Percentiles rank a stretch among this genome's conserved stretches.
These are phyloP conservation scores for Mionectes macconnelli DNA, from an alignment of 2,113 vertebrate species.

Conservation along the genomic window DNA sequence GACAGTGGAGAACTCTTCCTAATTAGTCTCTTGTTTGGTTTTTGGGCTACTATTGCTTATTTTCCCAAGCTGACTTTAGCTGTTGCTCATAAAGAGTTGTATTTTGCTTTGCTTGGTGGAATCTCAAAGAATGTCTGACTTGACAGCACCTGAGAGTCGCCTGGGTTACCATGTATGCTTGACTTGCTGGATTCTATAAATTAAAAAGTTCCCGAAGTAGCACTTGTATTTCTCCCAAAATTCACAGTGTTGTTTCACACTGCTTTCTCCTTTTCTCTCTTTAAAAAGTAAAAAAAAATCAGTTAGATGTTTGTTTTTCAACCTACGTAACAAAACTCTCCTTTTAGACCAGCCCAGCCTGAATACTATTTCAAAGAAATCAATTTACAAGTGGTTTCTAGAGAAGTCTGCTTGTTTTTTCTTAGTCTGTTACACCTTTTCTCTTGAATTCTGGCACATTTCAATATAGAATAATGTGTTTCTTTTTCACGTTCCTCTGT, in stretches of 20 bases:
- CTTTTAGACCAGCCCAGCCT: not conserved
- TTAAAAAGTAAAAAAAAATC: not conserved
- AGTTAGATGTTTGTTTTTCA: not conserved
- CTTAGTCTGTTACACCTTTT: not conserved
- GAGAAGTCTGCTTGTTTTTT: not conserved
- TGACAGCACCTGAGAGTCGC: rapidly evolving
- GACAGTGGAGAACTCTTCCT: not conserved
- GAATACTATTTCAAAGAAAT: not conserved
- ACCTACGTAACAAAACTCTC: not conserved
- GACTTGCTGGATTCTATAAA: not conserved
- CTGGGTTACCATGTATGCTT: not conserved
- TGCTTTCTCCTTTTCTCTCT: not conserved
- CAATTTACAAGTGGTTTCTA: not conserved
- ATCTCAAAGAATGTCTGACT: not conserved
- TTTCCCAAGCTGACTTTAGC: not conserved
- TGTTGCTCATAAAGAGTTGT: not conserved
- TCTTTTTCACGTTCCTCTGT: not conserved
- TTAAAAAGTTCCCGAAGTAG: not conserved
- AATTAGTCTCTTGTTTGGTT: not conserved
- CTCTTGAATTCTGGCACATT: not conserved
- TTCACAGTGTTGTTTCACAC: not conserved
- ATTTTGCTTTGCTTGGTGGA: not conserved
- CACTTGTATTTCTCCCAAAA: not conserved
- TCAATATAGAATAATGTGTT: not conserved
- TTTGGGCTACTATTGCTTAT: not conserved